These are phyloP conservation scores for Tolmerus cingulatus DNA, from an alignment of 2,888 invertebrate genomes.

Conservation along the genomic window DNA sequence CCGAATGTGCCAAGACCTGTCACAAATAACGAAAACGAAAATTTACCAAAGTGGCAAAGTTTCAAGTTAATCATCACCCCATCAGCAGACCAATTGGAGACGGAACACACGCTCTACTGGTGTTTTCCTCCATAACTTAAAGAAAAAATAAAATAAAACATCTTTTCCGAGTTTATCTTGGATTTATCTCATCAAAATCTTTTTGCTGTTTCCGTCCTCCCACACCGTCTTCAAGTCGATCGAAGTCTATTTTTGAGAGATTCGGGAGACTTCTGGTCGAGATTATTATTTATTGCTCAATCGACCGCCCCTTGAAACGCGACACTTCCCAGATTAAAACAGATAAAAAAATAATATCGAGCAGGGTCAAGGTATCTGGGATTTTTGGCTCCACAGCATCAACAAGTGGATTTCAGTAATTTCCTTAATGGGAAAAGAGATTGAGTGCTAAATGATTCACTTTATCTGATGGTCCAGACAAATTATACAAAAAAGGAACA, in stretches of 20 bases:
- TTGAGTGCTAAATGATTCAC: neutral
- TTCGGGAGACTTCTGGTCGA: neutral
- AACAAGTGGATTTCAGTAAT: neutral
- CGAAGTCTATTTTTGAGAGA: slow-evolving; percentile 4
- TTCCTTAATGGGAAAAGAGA: neutral
- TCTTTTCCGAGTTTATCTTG: neutral
- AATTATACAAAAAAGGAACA: too few relatives aligned
- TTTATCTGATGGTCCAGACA: neutral
- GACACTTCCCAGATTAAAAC: neutral
- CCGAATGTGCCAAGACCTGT: neutral
- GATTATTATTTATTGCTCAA: slow-evolving; percentile 6
- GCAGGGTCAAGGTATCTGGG: neutral
- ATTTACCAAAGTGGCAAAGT: neutral
- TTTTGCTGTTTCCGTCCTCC: neutral
- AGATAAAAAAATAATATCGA: neutral
- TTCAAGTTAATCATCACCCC: neutral
- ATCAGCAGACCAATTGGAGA: slow-evolving; percentile 1
- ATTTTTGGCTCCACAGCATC: neutral
- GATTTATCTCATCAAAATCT: neutral
- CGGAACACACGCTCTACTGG: neutral
- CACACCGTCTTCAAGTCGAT: neutral
- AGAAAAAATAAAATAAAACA: neutral
- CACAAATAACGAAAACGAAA: neutral
- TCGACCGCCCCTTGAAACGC: neutral
- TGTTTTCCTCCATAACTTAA: neutral